Evolutionary conservation across 2,888 invertebrate genomes (phyloP), one percentile per base, ranked within the genome.

Genomic region (Sarcophaga subvicina): DNA sequence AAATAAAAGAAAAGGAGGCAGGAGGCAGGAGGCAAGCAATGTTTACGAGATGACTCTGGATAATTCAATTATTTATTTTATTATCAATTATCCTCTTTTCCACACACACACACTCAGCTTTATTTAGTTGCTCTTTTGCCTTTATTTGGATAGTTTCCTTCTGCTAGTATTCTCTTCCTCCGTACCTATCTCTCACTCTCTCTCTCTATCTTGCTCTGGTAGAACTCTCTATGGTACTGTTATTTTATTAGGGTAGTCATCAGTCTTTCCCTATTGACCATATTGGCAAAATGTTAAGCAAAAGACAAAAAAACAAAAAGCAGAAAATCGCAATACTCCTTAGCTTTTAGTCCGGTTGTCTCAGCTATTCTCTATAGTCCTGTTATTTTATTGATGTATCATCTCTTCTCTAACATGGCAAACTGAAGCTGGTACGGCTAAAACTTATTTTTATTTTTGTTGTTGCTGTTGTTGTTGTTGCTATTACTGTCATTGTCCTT

Each of bases 21-120:
- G 27, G 5, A 27, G 37, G 37, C 37, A 37, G 37, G 8, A 10
- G 37, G 37, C 37, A 64, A 71, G 70, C 20, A 71, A 64, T 66
- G 70, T 71, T 84, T 76, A 37, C 71, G 76, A 54, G 54, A 80
- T 67, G 76, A 54, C 70, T 76, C 60, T 62, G 54, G 70, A 77
- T 80, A 80, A 85, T 80, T 80, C 84, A 85, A 85, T 85, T 85
- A 85, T 80, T 72, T 80, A 85, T 85, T 85, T 85, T 85, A 85
- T 85, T 85, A 85, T 85, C 84, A 85, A 85, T 85, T 85, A 85
- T 84, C 80, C 49, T 60, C 71, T 85, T 76, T 71, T 76, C 66
- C 71, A 85, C 37, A 37, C 37, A 37, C 37, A 8, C 10, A 37
- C 8, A 37, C 27, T 6, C 84, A 77, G 80, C 66, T 84, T 85